phyloP scores from a whole-genome alignment of 2,113 vertebrate genomes.

The Corythornis vintsioides region DNA sequence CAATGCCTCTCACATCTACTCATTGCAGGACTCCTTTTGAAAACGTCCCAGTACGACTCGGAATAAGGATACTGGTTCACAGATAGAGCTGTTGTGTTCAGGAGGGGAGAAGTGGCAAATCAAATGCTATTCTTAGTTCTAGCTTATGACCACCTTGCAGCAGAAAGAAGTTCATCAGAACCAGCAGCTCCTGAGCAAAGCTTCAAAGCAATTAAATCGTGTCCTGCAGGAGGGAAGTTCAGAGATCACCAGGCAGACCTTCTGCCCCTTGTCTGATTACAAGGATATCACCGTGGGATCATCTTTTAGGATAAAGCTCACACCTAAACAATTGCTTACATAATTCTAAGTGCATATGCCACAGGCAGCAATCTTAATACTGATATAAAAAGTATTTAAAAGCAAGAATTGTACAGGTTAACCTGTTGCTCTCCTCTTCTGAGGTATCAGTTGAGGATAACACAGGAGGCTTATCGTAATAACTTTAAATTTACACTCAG shows the following conservation, averaged over 20 bases:
- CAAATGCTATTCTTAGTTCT: neutral
- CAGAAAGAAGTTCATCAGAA: neutral
- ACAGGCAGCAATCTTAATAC: neutral
- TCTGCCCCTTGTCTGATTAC: neutral
- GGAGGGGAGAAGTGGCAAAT: neutral
- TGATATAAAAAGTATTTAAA: neutral
- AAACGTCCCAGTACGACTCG: neutral
- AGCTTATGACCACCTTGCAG: neutral
- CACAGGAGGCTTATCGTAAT: neutral
- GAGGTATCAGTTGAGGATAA: neutral
- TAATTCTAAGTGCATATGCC: neutral
- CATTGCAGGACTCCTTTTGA: neutral
- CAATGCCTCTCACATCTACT: neutral
- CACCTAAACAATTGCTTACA: neutral
- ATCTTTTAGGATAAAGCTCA: neutral
- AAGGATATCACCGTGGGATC: neutral
- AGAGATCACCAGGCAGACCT: neutral
- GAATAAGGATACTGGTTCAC: neutral
- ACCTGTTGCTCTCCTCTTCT: neutral
- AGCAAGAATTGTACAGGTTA: neutral
- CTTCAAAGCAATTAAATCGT: neutral
- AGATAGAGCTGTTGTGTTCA: rapidly evolving
- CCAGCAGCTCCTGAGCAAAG: neutral
- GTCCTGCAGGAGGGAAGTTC: neutral
- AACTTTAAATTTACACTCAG: neutral